Conservation (phyloP, 2,888 invertebrate species). For the Dolichomitus sp. region DNA sequence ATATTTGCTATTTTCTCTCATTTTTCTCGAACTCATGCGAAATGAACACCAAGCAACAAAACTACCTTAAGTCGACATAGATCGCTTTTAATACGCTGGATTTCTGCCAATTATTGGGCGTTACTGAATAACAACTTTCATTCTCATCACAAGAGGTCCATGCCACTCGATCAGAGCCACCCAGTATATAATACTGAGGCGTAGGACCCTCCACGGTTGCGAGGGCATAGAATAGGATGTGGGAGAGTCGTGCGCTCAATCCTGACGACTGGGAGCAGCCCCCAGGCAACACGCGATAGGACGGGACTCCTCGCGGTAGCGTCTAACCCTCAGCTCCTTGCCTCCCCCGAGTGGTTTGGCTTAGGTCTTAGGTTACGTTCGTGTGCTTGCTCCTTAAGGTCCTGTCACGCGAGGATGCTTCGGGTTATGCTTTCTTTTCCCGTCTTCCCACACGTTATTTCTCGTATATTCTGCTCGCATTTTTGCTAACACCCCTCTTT, state of each 20-base stretch:
- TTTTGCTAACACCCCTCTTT: not conserved
- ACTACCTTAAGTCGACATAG: too few species aligned
- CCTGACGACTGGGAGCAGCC: conserved; percentile 61
- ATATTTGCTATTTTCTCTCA: too few species aligned
- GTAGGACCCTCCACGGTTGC: conserved; percentile 57
- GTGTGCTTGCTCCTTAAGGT: conserved; percentile 73
- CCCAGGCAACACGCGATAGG: conserved; percentile 67
- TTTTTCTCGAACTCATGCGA: too few species aligned
- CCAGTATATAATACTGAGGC: conserved; percentile 23
- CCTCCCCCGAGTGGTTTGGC: conserved; percentile 48
- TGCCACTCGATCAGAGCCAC: conserved; percentile 10
- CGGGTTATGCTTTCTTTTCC: conserved; percentile 65
- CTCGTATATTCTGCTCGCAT: conserved; percentile 15
- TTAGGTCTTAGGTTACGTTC: conserved; percentile 70
- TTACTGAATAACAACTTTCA: not conserved
- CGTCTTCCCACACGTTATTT: conserved; percentile 25
- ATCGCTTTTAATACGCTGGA: not conserved
- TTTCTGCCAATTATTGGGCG: not conserved
- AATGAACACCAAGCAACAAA: too few species aligned
- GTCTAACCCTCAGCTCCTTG: conserved; percentile 42
- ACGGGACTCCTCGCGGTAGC: conserved; percentile 50
- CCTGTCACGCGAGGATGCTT: conserved; percentile 72
- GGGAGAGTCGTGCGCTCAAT: conserved; percentile 69
- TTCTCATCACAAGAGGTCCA: not conserved
- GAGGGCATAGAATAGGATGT: not conserved